These are phyloP conservation scores for Bubo blakistoni DNA, from an alignment of 2,113 vertebrate species.

Conservation along the genomic window DNA sequence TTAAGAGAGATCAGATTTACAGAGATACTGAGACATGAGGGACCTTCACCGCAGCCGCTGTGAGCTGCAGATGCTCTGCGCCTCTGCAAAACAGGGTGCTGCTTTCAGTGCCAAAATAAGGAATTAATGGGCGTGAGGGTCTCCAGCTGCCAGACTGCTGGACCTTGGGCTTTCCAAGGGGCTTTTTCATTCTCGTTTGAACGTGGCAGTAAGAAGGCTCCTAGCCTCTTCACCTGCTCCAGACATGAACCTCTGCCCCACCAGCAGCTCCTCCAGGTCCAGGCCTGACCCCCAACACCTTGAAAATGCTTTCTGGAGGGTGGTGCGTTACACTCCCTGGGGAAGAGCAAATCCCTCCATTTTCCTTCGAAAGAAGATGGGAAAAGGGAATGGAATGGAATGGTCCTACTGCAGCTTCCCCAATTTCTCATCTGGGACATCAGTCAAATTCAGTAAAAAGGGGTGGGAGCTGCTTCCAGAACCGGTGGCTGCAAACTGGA, in stretches of 20 bases:
- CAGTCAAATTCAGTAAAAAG: not conserved
- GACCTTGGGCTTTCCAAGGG: not conserved
- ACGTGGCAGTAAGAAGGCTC: not conserved
- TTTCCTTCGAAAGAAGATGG: not conserved
- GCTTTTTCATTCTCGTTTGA: not conserved
- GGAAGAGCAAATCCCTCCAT: not conserved
- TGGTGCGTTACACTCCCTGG: not conserved
- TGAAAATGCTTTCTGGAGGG: not conserved
- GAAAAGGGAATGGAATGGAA: not conserved
- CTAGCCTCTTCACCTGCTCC: not conserved
- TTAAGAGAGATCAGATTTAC: not conserved
- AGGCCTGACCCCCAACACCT: not conserved
- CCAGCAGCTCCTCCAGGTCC: not conserved
- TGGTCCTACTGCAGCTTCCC: not conserved
- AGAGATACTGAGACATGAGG: not conserved
- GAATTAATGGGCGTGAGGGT: not conserved
- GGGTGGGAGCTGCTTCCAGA: not conserved
- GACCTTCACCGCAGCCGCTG: not conserved
- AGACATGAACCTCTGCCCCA: accelerated
- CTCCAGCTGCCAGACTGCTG: not conserved
- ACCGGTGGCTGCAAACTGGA: not conserved
- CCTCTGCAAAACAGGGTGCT: not conserved
- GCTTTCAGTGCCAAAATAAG: not conserved
- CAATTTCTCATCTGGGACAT: not conserved
- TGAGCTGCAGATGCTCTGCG: not conserved